A percentile compares a stretch with the other conserved stretches of the same genome.
Conservation (phyloP, 2,888 invertebrate genomes). For the Dioctria rufipes region DNA sequence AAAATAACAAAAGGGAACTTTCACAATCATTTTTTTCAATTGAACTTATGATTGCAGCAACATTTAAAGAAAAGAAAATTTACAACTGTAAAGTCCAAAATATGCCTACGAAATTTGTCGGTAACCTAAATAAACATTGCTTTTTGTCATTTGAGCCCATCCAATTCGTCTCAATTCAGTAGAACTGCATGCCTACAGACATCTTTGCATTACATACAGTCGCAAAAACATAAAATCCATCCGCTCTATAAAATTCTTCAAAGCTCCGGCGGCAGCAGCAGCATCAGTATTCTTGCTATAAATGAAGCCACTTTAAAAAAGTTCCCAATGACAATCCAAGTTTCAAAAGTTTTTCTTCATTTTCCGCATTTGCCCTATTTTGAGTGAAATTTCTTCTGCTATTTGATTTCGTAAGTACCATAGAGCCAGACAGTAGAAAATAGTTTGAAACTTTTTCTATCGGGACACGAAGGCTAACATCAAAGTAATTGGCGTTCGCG, state of each 20-base stretch:
- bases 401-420: constrained; percentile 42
- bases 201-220: not conserved
- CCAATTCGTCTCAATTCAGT: not conserved
- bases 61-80: no score
- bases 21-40: no score
- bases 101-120: not conserved
- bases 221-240: not conserved
- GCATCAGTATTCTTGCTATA: constrained; percentile 2
- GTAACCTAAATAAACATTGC: constrained; percentile 16
- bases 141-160: constrained; percentile 1
- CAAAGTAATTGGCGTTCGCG: constrained; percentile 42
- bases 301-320: constrained; percentile 41
- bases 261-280: not conserved
- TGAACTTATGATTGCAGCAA: no score
- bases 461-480: constrained; percentile 33
- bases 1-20: no score
- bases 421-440: constrained; percentile 49
- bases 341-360: constrained; percentile 46
- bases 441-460: constrained; percentile 47
- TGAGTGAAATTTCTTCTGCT: constrained; percentile 46
- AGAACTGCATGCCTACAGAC: not conserved
- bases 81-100: not conserved
- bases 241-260: not conserved
- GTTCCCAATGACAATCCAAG: constrained; percentile 47
- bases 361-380: constrained; percentile 40